Evolutionary conservation across 2,797 vertebrate genomes (phyloP).

Genomic region (Pitangus sulphuratus): DNA sequence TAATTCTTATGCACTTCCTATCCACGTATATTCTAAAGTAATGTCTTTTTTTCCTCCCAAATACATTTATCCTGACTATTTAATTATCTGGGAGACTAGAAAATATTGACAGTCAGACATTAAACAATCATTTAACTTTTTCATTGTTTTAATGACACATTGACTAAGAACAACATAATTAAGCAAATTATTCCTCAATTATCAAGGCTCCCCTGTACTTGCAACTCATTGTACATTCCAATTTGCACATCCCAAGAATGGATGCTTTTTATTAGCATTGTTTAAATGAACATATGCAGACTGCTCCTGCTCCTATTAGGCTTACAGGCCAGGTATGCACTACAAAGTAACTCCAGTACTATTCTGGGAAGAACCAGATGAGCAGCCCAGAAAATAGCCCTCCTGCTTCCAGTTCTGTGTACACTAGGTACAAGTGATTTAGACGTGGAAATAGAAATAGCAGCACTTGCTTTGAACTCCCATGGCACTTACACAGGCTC

Average conservation of each 20-base stretch:
- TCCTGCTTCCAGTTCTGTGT: neutral
- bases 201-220: neutral
- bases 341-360: neutral
- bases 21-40: neutral
- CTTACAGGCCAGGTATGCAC: neutral
- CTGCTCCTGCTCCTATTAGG: neutral
- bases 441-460: constrained; percentile 20
- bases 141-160: neutral
- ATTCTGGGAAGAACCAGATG: neutral
- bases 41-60: neutral
- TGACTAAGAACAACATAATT: neutral
- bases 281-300: neutral
- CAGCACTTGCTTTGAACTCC: constrained; percentile 37
- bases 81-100: neutral
- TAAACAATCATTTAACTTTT: neutral
- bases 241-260: neutral
- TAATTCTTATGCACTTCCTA: neutral
- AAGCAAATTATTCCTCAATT: neutral
- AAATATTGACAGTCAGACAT: neutral
- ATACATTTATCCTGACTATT: neutral
- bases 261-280: neutral
- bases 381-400: neutral
- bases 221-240: neutral
- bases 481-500: neutral
- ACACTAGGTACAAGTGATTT: neutral